phyloP scores from a whole-genome alignment of 2,797 vertebrate genomes.

The Loriculus beryllinus region DNA sequence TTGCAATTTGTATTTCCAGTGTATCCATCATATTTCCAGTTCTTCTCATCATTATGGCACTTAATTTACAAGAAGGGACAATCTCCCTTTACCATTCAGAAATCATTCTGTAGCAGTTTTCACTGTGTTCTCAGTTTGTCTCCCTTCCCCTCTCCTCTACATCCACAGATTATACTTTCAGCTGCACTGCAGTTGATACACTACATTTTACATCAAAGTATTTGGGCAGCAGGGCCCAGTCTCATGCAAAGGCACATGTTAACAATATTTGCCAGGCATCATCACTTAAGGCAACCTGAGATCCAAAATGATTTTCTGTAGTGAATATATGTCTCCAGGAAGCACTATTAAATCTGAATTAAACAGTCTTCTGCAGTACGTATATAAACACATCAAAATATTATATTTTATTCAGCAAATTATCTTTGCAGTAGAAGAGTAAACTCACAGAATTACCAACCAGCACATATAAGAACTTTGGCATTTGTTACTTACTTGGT shows the following conservation, averaged over 20 bases:
- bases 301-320: not conserved
- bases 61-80: not conserved
- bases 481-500: constrained; percentile 72
- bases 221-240: not conserved
- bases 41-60: not conserved
- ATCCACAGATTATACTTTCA: not conserved
- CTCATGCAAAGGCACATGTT: not conserved
- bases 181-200: not conserved
- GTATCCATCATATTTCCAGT: not conserved
- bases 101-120: not conserved
- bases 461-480: not conserved
- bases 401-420: not conserved
- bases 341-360: not conserved
- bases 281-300: not conserved
- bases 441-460: not conserved
- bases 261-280: not conserved
- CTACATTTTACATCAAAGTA: not conserved
- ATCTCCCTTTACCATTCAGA: not conserved
- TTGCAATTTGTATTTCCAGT: not conserved
- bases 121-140: not conserved
- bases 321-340: not conserved
- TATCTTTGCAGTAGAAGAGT: not conserved
- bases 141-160: not conserved
- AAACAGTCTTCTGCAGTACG: not conserved
- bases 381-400: not conserved